Conservation (phyloP, 2,113 vertebrate species). For the Alethe diademata region DNA sequence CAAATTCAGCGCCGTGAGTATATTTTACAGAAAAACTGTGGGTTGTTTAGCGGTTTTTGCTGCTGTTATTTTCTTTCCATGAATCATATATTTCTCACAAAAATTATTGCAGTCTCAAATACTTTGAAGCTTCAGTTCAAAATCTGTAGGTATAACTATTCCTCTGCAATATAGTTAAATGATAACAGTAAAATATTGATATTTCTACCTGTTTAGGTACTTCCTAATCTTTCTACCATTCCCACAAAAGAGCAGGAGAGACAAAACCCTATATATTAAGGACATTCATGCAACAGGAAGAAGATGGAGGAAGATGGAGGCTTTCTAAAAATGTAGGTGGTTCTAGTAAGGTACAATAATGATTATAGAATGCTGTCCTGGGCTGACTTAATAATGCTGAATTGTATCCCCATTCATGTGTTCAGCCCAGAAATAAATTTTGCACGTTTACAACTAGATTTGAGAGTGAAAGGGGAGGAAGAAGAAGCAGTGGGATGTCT, state of each 20-base stretch:
- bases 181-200: background rate
- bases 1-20: background rate
- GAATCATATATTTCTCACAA: background rate
- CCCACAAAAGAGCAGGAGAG: background rate
- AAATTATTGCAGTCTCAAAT: background rate
- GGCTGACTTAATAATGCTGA: too few species aligned
- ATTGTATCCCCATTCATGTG: too few species aligned
- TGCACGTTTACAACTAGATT: too few species aligned
- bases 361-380: background rate
- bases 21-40: background rate
- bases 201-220: background rate
- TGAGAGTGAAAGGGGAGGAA: too few species aligned
- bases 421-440: too few species aligned
- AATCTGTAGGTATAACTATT: background rate
- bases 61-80: background rate
- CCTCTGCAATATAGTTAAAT: background rate
- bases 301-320: background rate
- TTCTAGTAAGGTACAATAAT: too few species aligned
- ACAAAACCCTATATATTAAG: background rate
- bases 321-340: background rate
- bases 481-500: too few species aligned
- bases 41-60: accelerated
- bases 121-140: background rate
- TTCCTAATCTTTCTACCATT: background rate
- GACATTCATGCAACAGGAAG: background rate